A percentile compares a stretch with the other conserved stretches of the same genome.
Evolutionary conservation across 2,888 invertebrate genomes (phyloP).

Genomic region (Trissolcus brochymenae): DNA sequence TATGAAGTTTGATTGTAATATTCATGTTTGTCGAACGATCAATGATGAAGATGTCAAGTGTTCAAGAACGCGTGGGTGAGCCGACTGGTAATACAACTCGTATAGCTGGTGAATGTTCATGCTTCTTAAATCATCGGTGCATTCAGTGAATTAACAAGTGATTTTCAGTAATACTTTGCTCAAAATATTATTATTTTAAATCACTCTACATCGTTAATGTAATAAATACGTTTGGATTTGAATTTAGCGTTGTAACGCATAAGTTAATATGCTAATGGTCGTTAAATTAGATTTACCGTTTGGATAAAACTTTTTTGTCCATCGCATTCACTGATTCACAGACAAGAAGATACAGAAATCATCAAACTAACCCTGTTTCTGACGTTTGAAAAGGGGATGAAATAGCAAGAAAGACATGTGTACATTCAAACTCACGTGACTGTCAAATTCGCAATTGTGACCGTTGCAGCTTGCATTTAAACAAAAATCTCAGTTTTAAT

Average conservation of each 20-base stretch:
- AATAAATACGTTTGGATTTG: too few species aligned
- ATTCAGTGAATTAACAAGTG: constrained; percentile 50
- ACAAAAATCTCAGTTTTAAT: constrained; percentile 33
- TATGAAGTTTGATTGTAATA: constrained; percentile 9
- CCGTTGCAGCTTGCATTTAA: constrained; percentile 33
- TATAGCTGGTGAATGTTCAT: constrained; percentile 67
- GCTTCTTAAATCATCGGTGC: constrained; percentile 60
- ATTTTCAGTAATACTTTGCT: neutral
- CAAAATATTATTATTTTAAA: neutral
- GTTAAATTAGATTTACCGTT: too few species aligned
- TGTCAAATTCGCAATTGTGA: constrained; percentile 34
- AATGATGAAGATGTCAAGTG: constrained; percentile 72
- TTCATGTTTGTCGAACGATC: constrained; percentile 56
- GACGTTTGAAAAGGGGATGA: constrained; percentile 31
- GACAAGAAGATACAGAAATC: constrained; percentile 9
- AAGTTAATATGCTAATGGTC: too few species aligned
- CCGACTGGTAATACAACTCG: constrained; percentile 65
- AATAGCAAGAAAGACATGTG: constrained; percentile 18
- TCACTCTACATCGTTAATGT: too few species aligned
- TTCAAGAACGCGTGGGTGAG: constrained; percentile 71
- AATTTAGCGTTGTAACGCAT: too few species aligned
- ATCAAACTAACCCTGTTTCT: constrained; percentile 8
- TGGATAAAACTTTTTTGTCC: too few species aligned
- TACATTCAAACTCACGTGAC: constrained; percentile 30
- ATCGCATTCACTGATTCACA: neutral